These are phyloP conservation scores for Sylvilagus bachmani DNA, from an alignment of 2,113 vertebrate genomes.

Conservation along the genomic window DNA sequence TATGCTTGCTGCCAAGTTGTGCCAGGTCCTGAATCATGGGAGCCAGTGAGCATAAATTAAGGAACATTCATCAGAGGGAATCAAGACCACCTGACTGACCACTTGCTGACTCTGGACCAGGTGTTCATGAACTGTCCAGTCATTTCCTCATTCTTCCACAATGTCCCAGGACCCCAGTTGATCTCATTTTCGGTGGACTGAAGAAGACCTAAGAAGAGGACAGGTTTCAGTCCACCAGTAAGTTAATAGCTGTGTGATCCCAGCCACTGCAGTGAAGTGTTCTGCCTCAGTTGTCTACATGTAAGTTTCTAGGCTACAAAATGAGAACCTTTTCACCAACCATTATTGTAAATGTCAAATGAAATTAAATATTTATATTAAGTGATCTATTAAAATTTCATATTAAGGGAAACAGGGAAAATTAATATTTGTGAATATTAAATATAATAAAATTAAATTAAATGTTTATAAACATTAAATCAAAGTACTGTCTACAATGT, in stretches of 20 bases:
- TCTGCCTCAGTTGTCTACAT: neutral
- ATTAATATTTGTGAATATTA: conserved; percentile 46
- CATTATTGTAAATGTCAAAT: conserved; percentile 52
- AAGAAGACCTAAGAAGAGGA: too few relatives aligned
- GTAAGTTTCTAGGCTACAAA: neutral
- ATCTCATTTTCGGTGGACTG: neutral
- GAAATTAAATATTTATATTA: neutral
- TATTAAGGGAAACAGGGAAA: neutral
- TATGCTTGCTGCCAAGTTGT: neutral
- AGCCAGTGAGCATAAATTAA: neutral
- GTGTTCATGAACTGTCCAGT: neutral
- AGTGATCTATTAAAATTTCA: conserved; percentile 7
- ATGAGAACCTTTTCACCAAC: conserved; percentile 4
- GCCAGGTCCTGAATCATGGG: neutral
- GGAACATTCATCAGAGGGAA: neutral
- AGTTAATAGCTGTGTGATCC: neutral
- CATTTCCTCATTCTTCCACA: neutral
- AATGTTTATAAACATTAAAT: neutral
- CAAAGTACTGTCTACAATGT: neutral
- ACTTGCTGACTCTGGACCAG: neutral
- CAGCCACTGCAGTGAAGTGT: neutral
- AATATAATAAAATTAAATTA: neutral
- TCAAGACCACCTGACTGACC: neutral
- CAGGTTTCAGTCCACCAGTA: neutral
- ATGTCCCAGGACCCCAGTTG: neutral